These are phyloP conservation scores for Phyllotis vaccarum DNA, from an alignment of 2,797 vertebrate species.

Conservation along the genomic window DNA sequence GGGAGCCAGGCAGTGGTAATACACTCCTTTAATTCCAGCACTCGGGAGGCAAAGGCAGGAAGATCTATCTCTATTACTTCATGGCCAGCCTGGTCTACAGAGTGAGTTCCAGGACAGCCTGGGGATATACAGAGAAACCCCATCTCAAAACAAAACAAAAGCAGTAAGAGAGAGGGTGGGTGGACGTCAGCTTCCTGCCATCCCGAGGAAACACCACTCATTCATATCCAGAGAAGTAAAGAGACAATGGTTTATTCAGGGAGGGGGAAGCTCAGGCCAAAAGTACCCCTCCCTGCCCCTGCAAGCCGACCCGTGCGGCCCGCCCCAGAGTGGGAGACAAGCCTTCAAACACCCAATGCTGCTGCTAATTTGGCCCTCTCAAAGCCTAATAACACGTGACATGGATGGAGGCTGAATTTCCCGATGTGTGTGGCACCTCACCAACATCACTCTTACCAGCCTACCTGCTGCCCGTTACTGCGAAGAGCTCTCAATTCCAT, in stretches of 20 bases:
- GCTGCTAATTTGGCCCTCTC: background rate
- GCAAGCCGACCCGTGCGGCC: background rate
- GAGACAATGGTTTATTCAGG: conserved; percentile 71
- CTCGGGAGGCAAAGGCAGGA: background rate
- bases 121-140: background rate
- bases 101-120: background rate
- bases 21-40: background rate
- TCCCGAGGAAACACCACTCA: background rate
- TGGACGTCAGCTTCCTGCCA: background rate
- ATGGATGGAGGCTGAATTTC: background rate
- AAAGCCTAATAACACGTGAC: background rate
- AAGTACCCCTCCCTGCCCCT: background rate
- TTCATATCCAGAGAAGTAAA: background rate
- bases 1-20: rapidly evolving
- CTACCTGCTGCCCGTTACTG: background rate
- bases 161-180: background rate
- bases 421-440: background rate
- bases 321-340: background rate
- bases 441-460: background rate
- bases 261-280: conserved; percentile 31
- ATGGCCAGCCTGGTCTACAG: background rate
- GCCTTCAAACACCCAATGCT: background rate
- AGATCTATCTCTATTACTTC: background rate
- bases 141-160: background rate
- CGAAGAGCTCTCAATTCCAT: background rate